Conservation (phyloP, 2,113 vertebrate genomes). For the Stercorarius parasiticus region DNA sequence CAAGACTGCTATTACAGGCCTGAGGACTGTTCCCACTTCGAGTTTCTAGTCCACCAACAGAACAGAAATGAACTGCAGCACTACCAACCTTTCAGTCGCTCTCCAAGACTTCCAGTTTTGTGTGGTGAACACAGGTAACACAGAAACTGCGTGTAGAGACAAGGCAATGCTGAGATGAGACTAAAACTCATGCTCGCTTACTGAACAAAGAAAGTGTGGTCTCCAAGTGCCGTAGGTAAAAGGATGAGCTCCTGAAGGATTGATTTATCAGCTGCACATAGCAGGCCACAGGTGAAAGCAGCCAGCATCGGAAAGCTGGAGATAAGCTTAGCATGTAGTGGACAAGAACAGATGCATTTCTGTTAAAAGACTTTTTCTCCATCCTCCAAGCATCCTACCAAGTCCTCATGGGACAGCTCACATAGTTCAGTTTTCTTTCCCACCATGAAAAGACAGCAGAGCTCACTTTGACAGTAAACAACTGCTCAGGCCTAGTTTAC, state of each 20-base stretch:
- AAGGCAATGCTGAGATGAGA: neutral
- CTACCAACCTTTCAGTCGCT: neutral
- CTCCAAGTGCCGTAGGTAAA: neutral
- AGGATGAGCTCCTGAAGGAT: neutral
- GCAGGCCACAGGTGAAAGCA: neutral
- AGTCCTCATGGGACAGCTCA: accelerated
- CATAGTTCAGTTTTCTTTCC: neutral
- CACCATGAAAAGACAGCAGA: neutral
- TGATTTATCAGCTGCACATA: neutral
- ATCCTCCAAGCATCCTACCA: neutral
- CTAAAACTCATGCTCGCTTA: neutral
- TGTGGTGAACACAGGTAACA: neutral
- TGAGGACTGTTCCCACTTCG: neutral
- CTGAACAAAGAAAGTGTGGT: neutral
- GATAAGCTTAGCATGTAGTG: accelerated
- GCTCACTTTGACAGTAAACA: neutral
- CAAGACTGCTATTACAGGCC: neutral
- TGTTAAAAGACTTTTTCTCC: neutral
- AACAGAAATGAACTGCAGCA: neutral
- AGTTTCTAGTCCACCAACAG: neutral
- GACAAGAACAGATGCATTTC: neutral
- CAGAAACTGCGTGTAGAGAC: neutral
- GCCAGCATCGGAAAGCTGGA: neutral
- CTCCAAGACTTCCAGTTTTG: neutral
- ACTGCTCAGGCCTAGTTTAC: neutral